These are phyloP conservation scores for Chrysomallon squamiferum DNA, from an alignment of 1,140 invertebrate genomes.

Conservation along the genomic window DNA sequence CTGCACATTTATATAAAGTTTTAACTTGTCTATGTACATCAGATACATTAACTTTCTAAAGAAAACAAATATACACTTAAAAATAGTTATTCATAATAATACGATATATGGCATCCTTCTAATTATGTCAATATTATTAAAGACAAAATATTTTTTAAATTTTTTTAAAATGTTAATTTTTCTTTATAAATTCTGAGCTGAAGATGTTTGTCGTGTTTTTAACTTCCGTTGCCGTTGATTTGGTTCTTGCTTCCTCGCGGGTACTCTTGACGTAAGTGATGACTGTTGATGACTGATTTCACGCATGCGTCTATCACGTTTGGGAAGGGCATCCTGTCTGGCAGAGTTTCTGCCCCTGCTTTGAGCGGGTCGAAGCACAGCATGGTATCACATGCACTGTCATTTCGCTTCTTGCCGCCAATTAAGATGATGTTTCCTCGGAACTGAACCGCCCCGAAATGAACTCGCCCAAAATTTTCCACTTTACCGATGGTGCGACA, in stretches of 20 bases:
- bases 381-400: conserved; percentile 40
- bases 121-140: too few relatives aligned
- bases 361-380: conserved; percentile 41
- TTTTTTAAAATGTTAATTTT: too few relatives aligned
- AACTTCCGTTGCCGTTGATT: neutral
- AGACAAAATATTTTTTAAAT: too few relatives aligned
- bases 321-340: conserved; percentile 40
- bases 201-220: too few relatives aligned
- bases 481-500: conserved; percentile 26
- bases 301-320: conserved; percentile 49
- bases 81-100: too few relatives aligned
- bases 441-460: conserved; percentile 47
- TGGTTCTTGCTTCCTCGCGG: neutral
- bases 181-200: too few relatives aligned
- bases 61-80: too few relatives aligned
- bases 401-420: conserved; percentile 42
- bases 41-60: too few relatives aligned
- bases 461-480: conserved; percentile 40
- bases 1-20: too few relatives aligned
- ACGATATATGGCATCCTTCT: too few relatives aligned
- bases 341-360: conserved; percentile 40
- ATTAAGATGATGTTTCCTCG: conserved; percentile 42
- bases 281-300: conserved; percentile 29
- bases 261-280: conserved; percentile 16
- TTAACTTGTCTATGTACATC: too few relatives aligned